These are phyloP conservation scores for Pristis pectinata DNA, from an alignment of 2,797 vertebrate species.

Conservation along the genomic window DNA sequence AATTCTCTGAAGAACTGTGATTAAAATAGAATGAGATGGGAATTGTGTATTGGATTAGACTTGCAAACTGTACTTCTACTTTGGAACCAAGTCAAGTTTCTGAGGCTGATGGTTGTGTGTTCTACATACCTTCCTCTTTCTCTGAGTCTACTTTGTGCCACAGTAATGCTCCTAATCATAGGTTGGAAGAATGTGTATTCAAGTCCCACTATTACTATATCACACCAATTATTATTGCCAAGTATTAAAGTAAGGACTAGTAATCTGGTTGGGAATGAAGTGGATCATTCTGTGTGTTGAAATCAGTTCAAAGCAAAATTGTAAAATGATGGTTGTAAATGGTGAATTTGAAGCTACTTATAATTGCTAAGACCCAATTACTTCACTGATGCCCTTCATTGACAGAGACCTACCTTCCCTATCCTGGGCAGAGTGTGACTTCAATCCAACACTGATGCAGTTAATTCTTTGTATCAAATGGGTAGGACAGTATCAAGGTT, in stretches of 20 bases:
- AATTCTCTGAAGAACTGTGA: neutral
- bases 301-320: neutral
- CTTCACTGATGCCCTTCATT: neutral
- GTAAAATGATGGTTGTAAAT: neutral
- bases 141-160: too few relatives aligned
- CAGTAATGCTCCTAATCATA: neutral
- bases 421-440: neutral
- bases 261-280: neutral
- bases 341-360: neutral
- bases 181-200: neutral
- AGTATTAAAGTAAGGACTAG: neutral
- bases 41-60: neutral
- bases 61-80: neutral
- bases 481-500: too few relatives aligned
- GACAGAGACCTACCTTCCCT: neutral
- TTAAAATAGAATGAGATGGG: slow-evolving; percentile 12
- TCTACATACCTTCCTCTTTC: too few relatives aligned
- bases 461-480: neutral
- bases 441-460: neutral
- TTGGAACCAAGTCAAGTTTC: neutral
- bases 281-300: neutral
- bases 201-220: neutral
- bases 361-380: neutral
- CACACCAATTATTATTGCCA: too few relatives aligned
- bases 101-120: neutral